Percentiles rank a stretch among this genome's conserved stretches.
Evolutionary conservation across 2,888 invertebrate species (phyloP).

Genomic region (Athetis lepigone): DNA sequence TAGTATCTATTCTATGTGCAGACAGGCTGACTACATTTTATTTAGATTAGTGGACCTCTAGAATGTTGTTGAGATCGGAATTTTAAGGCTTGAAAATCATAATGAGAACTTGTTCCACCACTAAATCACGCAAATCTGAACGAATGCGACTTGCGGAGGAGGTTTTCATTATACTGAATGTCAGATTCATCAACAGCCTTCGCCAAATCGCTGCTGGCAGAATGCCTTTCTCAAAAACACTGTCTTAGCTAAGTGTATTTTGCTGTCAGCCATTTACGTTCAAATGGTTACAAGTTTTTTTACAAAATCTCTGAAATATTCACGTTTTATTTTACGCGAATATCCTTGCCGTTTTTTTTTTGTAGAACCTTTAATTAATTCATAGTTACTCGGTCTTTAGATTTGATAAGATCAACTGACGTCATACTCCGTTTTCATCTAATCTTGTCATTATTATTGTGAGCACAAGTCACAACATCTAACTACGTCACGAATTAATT

Average conservation of each 20-base stretch:
- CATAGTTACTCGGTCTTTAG: slow-evolving; percentile 31
- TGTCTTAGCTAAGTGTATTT: background rate
- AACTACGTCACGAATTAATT: slow-evolving; percentile 61
- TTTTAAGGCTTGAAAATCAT: slow-evolving; percentile 33
- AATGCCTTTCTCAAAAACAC: background rate
- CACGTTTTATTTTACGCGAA: slow-evolving; percentile 13
- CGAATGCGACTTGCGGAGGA: slow-evolving; percentile 38
- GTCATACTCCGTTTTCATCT: slow-evolving; percentile 58
- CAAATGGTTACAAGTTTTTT: background rate
- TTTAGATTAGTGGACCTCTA: slow-evolving; percentile 48
- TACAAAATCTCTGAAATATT: slow-evolving; percentile 25
- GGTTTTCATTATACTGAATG: slow-evolving; percentile 32
- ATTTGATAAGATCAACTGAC: slow-evolving; percentile 55
- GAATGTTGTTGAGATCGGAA: slow-evolving; percentile 42
- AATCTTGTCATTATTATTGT: slow-evolving; percentile 54
- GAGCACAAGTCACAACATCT: slow-evolving; percentile 48
- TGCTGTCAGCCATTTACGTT: background rate
- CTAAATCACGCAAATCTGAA: slow-evolving; percentile 2
- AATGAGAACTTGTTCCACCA: background rate
- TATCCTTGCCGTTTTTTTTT: slow-evolving; percentile 17
- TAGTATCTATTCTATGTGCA: slow-evolving; percentile 35
- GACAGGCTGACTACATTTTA: slow-evolving; percentile 51
- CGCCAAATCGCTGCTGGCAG: background rate
- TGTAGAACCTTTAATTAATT: slow-evolving; percentile 43
- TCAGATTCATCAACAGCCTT: slow-evolving; percentile 16